phyloP scores from a whole-genome alignment of 1,140 invertebrate species.

The Whitmania pigra region DNA sequence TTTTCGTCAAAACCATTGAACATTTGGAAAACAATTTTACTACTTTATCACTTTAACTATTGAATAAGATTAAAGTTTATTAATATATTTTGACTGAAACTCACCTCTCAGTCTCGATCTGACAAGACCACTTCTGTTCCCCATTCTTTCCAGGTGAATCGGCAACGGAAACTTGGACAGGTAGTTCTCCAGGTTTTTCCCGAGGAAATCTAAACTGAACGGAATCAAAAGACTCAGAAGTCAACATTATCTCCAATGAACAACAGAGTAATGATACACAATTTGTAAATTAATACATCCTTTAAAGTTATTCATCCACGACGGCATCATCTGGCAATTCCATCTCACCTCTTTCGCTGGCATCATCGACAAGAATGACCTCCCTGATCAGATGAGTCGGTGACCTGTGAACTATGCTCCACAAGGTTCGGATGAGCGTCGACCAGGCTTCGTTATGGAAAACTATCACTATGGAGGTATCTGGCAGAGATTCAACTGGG shows the following conservation, averaged over 20 bases:
- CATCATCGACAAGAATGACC: constrained; percentile 82
- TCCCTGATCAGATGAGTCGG: constrained; percentile 66
- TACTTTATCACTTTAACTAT: no score
- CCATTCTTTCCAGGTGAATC: constrained; percentile 63
- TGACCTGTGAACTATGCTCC: constrained; percentile 69
- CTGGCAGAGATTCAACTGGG: constrained; percentile 29
- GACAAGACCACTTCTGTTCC: constrained; percentile 80
- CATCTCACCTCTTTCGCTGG: constrained; percentile 68
- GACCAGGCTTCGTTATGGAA: constrained; percentile 81
- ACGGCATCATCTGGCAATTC: no score
- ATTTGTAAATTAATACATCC: no score
- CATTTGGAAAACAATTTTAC: no score
- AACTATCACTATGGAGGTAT: constrained; percentile 76
- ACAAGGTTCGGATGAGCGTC: constrained; percentile 66
- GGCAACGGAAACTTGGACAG: constrained; percentile 68
- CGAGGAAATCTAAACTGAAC: constrained; percentile 61
- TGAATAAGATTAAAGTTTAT: no score
- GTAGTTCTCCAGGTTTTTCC: constrained; percentile 75
- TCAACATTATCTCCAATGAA: no score
- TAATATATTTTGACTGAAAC: neutral
- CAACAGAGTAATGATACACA: no score
- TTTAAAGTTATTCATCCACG: no score
- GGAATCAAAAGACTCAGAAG: no score
- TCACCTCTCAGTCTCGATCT: constrained; percentile 70
- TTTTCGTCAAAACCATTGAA: no score